phyloP scores from a whole-genome alignment of 1,140 invertebrate genomes.

The Reticulitermes speratus region DNA sequence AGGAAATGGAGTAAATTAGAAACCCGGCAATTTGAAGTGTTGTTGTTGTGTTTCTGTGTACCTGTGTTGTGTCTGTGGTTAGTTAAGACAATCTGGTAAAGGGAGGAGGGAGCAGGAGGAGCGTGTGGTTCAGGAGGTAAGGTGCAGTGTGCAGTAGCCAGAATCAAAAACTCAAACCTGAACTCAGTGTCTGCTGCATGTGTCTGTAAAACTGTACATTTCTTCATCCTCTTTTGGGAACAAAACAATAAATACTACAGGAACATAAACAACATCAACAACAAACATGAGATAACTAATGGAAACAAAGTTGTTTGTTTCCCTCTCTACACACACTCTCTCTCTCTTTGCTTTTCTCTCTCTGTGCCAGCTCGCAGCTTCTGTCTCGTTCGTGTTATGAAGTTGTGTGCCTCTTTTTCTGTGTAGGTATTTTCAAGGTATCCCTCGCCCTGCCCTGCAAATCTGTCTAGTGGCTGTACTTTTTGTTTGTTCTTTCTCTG shows the following conservation, averaged over 20 bases:
- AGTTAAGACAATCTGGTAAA: conserved; percentile 24
- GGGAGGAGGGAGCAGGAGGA: conserved; percentile 27
- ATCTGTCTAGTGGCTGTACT: conserved; percentile 34
- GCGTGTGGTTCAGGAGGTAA: conserved; percentile 31
- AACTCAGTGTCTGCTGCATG: conserved; percentile 30
- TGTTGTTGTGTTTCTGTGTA: neutral
- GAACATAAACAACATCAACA: neutral
- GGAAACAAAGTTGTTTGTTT: conserved; percentile 24
- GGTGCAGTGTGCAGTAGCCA: conserved; percentile 31
- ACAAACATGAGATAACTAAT: conserved; percentile 24
- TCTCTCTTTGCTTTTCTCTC: conserved; percentile 30
- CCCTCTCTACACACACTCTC: conserved; percentile 28
- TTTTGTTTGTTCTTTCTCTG: conserved; percentile 29
- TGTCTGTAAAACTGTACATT: conserved; percentile 22
- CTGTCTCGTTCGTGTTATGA: conserved; percentile 23
- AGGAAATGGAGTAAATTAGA: neutral
- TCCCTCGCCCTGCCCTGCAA: conserved; percentile 20
- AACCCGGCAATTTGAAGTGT: neutral
- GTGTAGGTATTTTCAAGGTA: conserved; percentile 33
- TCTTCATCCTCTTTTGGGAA: too few species aligned
- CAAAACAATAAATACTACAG: conserved; percentile 19
- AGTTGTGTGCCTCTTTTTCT: conserved; percentile 33
- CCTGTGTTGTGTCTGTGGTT: conserved; percentile 15
- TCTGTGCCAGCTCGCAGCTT: conserved; percentile 33
- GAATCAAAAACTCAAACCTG: conserved; percentile 19